Conservation (phyloP, 1,140 invertebrate genomes). For the Antheraea mylitta region DNA sequence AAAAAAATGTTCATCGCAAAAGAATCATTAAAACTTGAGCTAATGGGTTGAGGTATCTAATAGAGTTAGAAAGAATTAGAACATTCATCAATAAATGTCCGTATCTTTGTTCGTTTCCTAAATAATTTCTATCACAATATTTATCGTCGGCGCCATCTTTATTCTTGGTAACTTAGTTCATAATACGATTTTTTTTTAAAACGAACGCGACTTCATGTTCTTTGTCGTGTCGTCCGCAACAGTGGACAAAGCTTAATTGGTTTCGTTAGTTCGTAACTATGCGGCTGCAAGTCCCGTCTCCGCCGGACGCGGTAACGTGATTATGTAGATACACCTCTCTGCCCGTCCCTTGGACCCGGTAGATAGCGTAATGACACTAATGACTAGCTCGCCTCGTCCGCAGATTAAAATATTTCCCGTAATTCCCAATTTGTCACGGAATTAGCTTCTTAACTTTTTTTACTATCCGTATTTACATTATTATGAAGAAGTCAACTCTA, state of each 20-base stretch:
- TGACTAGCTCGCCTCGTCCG: constrained; percentile 28
- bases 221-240: constrained; percentile 24
- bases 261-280: constrained; percentile 49
- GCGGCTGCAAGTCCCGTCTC: constrained; percentile 12
- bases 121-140: too few species aligned
- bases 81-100: too few species aligned
- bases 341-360: constrained; percentile 15
- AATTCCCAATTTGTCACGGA: neutral
- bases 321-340: constrained; percentile 38
- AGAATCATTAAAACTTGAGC: too few species aligned
- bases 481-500: too few species aligned
- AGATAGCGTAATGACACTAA: constrained; percentile 15
- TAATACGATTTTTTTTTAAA: neutral
- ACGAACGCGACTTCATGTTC: neutral
- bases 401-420: constrained; percentile 30
- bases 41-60: too few species aligned
- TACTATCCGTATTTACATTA: too few species aligned
- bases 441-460: neutral
- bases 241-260: constrained; percentile 47
- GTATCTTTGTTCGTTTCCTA: too few species aligned
- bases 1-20: too few species aligned
- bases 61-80: too few species aligned
- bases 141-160: too few species aligned
- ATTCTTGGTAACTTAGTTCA: neutral
- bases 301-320: constrained; percentile 39